These are phyloP conservation scores for Spatulosminthurus flaviceps DNA, from an alignment of 2,888 invertebrate genomes.

Conservation along the genomic window DNA sequence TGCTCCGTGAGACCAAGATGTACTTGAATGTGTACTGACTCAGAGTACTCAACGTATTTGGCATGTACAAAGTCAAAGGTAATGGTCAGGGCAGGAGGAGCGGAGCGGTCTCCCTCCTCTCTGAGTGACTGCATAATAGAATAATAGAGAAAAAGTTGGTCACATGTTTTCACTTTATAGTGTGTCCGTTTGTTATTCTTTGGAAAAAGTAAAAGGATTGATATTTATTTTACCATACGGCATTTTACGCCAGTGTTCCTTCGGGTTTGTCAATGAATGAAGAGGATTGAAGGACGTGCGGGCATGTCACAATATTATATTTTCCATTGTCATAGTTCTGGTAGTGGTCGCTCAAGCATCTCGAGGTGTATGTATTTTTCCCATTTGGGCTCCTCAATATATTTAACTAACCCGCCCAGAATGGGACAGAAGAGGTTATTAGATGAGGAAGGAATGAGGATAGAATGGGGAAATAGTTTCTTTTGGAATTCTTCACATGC, in stretches of 20 bases:
- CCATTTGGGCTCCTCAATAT: neutral
- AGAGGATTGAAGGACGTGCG: neutral
- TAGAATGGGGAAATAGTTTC: neutral
- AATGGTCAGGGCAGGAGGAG: constrained; percentile 25
- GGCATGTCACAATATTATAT: no score
- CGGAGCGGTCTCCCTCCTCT: constrained; percentile 6
- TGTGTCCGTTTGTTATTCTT: constrained; percentile 28
- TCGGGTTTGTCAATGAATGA: neutral
- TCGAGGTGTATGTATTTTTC: neutral
- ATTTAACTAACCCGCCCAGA: neutral
- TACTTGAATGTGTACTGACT: neutral
- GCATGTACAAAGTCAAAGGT: constrained; percentile 15
- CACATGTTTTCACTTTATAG: constrained; percentile 1
- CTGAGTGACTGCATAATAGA: neutral
- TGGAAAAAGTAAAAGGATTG: constrained; percentile 19
- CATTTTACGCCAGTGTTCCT: neutral
- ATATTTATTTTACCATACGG: constrained; percentile 20
- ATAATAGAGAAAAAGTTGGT: neutral
- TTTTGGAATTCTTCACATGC: neutral
- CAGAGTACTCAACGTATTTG: no score
- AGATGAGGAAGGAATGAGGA: neutral
- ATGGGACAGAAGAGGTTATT: neutral
- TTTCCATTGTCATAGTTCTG: no score
- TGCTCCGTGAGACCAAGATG: neutral
- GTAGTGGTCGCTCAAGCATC: no score